A percentile compares a stretch with the other conserved stretches of the same genome.
phyloP scores from a whole-genome alignment of 2,113 vertebrate species.

The Sinocyclocheilus anophthalmus region DNA sequence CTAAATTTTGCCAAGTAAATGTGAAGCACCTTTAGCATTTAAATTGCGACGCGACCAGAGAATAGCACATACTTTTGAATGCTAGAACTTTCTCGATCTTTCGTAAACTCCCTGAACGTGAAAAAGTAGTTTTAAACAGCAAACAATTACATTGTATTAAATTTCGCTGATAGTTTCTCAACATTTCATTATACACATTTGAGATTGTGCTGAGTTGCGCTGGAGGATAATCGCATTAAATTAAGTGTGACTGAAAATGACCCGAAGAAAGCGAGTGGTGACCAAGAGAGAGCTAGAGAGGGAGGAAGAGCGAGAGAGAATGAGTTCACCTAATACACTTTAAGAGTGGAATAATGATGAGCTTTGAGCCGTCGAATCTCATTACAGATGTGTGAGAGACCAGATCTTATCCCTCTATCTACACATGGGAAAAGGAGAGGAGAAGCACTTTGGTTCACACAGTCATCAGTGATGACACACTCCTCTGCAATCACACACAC shows the following conservation, averaged over 20 bases:
- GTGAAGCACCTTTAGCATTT: neutral
- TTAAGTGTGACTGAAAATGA: slow-evolving; percentile 49
- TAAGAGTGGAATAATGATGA: slow-evolving; percentile 55
- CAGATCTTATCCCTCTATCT: slow-evolving; percentile 35
- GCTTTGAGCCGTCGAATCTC: slow-evolving; percentile 29
- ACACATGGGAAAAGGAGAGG: slow-evolving; percentile 18
- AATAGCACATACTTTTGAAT: neutral
- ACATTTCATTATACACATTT: slow-evolving; percentile 27
- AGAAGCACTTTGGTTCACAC: slow-evolving; percentile 33
- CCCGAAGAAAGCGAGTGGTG: slow-evolving; percentile 1
- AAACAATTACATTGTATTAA: neutral
- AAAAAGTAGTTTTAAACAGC: neutral
- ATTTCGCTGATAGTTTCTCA: slow-evolving; percentile 1
- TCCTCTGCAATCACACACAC: slow-evolving; percentile 16
- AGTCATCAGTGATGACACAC: slow-evolving; percentile 29
- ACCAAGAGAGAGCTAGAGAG: neutral
- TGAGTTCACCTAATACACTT: slow-evolving; percentile 50
- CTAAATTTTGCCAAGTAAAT: neutral
- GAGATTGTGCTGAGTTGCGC: slow-evolving; percentile 36
- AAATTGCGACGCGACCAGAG: neutral
- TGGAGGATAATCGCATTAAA: slow-evolving; percentile 42
- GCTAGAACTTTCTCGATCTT: neutral
- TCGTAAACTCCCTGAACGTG: neutral
- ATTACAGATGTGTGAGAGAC: slow-evolving; percentile 35
- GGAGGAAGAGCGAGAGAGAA: slow-evolving; percentile 19